Evolutionary conservation across 2,888 invertebrate genomes (phyloP).

Genomic region (Dexiosoma caninum): DNA sequence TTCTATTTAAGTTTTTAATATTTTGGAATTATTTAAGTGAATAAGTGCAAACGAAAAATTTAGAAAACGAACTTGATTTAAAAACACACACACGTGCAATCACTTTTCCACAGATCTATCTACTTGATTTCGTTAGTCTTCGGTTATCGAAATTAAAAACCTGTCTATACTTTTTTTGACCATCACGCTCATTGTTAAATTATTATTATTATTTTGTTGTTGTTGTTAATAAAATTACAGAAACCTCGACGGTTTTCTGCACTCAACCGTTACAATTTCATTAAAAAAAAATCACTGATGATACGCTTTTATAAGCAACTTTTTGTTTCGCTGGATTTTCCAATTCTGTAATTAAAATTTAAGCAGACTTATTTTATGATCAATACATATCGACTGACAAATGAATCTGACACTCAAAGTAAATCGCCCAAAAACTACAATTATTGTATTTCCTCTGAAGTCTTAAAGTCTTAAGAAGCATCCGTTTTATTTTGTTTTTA

Average conservation of each 20-base stretch:
- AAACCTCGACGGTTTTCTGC: constrained; percentile 37
- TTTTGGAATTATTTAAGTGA: neutral
- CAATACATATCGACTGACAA: neutral
- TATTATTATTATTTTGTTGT: neutral
- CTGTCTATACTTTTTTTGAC: constrained; percentile 21
- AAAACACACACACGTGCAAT: neutral
- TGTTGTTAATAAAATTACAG: neutral
- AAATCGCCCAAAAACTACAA: neutral
- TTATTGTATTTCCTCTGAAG: too few relatives aligned
- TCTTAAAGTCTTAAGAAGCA: too few relatives aligned
- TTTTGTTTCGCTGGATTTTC: neutral
- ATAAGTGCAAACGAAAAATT: constrained; percentile 48
- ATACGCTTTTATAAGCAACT: constrained; percentile 51
- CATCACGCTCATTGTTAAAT: constrained; percentile 23
- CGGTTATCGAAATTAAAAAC: constrained; percentile 32
- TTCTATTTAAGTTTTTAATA: neutral
- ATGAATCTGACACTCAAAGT: neutral
- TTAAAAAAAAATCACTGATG: constrained; percentile 5
- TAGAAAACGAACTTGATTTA: constrained; percentile 56
- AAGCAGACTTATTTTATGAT: neutral
- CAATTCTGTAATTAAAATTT: constrained; percentile 31
- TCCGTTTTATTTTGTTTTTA: too few relatives aligned
- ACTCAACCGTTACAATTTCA: constrained; percentile 56
- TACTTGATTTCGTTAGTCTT: constrained; percentile 23
- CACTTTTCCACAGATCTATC: neutral